Base-by-base conservation (phyloP, 2,797 vertebrate species). In the Chiroxiphia lanceolata region DNA sequence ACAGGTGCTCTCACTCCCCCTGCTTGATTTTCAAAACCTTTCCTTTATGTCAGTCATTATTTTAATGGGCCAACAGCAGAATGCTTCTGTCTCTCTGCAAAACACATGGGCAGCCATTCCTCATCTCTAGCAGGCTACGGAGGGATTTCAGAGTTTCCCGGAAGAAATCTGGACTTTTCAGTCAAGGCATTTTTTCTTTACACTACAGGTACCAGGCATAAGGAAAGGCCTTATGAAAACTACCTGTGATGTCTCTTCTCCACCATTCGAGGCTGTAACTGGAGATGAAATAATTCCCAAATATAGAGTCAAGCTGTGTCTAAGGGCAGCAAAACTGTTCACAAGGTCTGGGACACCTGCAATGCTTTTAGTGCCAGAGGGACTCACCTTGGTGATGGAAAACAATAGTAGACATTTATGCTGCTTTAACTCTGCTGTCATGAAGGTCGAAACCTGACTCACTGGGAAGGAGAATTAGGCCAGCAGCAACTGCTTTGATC, bases 1-100 rank as follows among this genome's bases (percentile, higher is more conserved):
- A 65, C 54, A 36, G 9, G 25, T 13, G 31, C 33, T 81, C 34
- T 69, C 57, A 51, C 40, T 90, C 36, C 12, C 47, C 64, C 56
- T 60, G 67, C 47, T 42, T 40, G 50, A 40, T 82, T 95, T 90
- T 67, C 67, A 61, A 81, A 91, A 60, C 34, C 44, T 89, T 79
- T 79, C 25, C 22, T 80, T 90, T 76, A 57, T 36, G 21, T 16
- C 63, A 84, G 51, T 44, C 68, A 74, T 83, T 76, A 65, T 87
- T 94, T 90, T 64, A 67, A 70, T 9, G 53, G 34, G 15, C 14
- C 15, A 72, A 54, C 13, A 67, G 6, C 29, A 80, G 34, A 90
- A 84, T 13, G 10, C 7, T 87, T 79, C 64, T 76, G 47, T 42
- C 18, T 88, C 50, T 64, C 44, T 64, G 34, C 23, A 82, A 76